Evolutionary conservation across 2,113 vertebrate genomes (phyloP).

Genomic region (Sardina pilchardus): DNA sequence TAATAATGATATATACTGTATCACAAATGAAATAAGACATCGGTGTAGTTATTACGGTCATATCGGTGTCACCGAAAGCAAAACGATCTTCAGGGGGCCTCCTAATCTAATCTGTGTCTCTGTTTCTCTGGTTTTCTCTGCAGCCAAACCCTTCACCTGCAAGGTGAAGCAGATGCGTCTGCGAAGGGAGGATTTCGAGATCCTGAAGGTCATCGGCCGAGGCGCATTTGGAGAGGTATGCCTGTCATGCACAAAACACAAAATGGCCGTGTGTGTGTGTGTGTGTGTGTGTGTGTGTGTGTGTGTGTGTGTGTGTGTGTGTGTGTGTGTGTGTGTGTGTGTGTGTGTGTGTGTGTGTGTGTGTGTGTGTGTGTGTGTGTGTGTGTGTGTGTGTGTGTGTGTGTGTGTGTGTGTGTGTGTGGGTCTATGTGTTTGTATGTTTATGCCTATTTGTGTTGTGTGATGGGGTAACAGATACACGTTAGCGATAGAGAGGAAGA

Average conservation of each 20-base stretch:
- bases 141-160: conserved; percentile 95
- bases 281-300: background rate
- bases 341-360: background rate
- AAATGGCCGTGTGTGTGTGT: background rate
- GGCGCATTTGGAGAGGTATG: conserved; percentile 98
- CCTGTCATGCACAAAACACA: background rate
- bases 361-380: background rate
- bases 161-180: conserved; percentile 98
- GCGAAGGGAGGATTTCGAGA: conserved; percentile 99
- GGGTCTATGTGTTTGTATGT: no score
- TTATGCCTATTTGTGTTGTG: background rate
- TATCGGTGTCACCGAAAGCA: background rate
- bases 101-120: conserved; percentile 2
- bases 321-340: background rate
- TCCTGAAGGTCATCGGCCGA: conserved; percentile 97
- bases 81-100: background rate
- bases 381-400: background rate
- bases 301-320: no score
- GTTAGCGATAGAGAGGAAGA: background rate
- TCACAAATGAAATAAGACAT: background rate
- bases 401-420: background rate
- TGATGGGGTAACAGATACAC: background rate
- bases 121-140: conserved; percentile 57
- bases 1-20: background rate
- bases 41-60: background rate